These are phyloP conservation scores for Agonopterix arenella DNA, from an alignment of 2,888 invertebrate genomes.

Conservation along the genomic window DNA sequence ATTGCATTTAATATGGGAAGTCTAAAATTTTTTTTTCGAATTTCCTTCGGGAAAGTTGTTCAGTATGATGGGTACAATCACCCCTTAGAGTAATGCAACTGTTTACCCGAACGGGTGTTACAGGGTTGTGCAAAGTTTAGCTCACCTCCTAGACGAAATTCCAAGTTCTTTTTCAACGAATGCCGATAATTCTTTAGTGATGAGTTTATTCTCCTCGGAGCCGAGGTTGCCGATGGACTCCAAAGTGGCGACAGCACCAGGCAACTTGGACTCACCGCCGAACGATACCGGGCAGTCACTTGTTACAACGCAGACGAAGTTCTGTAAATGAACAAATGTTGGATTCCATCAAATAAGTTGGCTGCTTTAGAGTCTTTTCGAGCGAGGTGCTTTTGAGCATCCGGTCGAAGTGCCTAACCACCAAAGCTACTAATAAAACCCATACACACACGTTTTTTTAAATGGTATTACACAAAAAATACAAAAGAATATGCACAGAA, in stretches of 20 bases:
- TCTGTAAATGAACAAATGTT: slow-evolving; percentile 20
- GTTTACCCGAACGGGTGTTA: no score
- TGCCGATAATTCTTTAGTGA: slow-evolving; percentile 33
- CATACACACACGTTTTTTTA: not conserved
- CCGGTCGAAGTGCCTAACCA: no score
- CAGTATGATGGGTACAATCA: no score
- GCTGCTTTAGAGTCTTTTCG: no score
- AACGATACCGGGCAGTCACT: slow-evolving; percentile 28
- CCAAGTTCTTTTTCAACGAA: slow-evolving; percentile 45
- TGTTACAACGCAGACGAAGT: slow-evolving; percentile 29
- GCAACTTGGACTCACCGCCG: slow-evolving; percentile 17
- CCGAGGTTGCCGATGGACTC: slow-evolving; percentile 44
- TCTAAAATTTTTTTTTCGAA: no score
- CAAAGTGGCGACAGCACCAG: slow-evolving; percentile 32
- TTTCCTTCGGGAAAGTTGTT: no score
- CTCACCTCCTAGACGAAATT: slow-evolving; percentile 36
- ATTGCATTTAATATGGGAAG: no score
- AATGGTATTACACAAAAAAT: not conserved
- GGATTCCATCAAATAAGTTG: not conserved
- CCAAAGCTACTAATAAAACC: no score
- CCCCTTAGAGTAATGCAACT: no score
- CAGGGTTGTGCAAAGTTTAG: not conserved
- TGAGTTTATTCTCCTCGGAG: slow-evolving; percentile 30
- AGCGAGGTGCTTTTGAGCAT: no score
- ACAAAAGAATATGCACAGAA: not conserved